Evolutionary conservation across 2,113 vertebrate genomes (phyloP), one percentile per base, ranked within the genome.

Genomic region (Heterotilapia buettikoferi): DNA sequence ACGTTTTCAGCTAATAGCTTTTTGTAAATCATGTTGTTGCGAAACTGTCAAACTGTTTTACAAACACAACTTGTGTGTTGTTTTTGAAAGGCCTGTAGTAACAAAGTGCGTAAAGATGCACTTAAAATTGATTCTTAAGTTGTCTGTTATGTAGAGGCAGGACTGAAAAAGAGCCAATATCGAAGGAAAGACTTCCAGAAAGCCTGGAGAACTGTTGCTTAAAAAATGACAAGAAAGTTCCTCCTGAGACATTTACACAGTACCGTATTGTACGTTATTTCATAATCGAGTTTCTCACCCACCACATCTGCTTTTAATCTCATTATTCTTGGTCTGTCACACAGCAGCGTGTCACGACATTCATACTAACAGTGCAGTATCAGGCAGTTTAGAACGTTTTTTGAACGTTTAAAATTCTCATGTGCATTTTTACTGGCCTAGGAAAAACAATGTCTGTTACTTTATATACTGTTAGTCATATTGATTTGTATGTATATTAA

Each of bases 151-250:
- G 19, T 21, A 38, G 19, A 68, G 33, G 33, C 33, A 13, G 61
- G 6, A 66, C 61, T 5, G 33, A 66, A 38, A 66, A 66, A 0
- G 33, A 66, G 61, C 0, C 33, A 38, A n/a, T 38, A 2, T 0
- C 1, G 4, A 2, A 66, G 33, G 61, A 66, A 8, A 66, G 31
- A 66, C 61, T 36, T 12, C 33, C 31, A 38, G 18, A 66, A 66
- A 66, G 31, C 31, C 33, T 1, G 31, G 0, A 36, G 18, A 56
- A 56, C 53, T 56, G 53, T 56, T 56, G 11, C 54, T 26, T 56
- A 54, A 56, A 56, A 56, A 56, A 56, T 56, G 12, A 66, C 33
- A 38, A n/a, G 31, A 66, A 66, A 66, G 0, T 66, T 33, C 9
- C 59, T 63, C 31, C 31, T n/a, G 31, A 36, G 1, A 36, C 59